Evolutionary conservation across 2,113 vertebrate species (phyloP).

Genomic region (Syrrhaptes paradoxus): DNA sequence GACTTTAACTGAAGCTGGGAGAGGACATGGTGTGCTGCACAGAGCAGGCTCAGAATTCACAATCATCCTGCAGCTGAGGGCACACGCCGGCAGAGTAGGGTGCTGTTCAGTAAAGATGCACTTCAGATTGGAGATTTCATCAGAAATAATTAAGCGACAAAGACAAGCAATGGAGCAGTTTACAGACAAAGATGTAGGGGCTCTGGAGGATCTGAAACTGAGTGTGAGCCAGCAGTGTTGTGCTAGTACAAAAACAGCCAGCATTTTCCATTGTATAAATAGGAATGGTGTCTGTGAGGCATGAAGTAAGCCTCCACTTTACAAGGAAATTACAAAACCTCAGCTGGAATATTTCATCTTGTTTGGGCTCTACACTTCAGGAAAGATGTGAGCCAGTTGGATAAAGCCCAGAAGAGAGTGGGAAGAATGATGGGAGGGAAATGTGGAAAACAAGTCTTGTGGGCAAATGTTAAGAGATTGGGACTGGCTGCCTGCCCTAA

Average conservation of each 20-base stretch:
- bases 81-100: not conserved
- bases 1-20: not conserved
- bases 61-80: not conserved
- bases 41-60: not conserved
- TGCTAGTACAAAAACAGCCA: slow-evolving; percentile 7
- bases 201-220: not conserved
- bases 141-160: slow-evolving; percentile 18
- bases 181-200: not conserved
- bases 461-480: not conserved
- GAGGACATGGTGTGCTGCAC: slow-evolving; percentile 7
- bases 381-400: slow-evolving; percentile 11
- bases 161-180: slow-evolving; percentile 9
- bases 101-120: not conserved
- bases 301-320: slow-evolving; percentile 27
- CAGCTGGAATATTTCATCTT: slow-evolving; percentile 56
- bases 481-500: not conserved
- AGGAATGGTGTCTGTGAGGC: not conserved
- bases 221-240: slow-evolving; percentile 7
- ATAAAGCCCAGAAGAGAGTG: not conserved
- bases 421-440: not conserved
- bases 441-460: not conserved
- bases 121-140: not conserved
- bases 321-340: slow-evolving; percentile 37
- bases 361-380: not conserved
- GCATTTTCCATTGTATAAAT: slow-evolving; percentile 34